Conservation (phyloP, 1,140 invertebrate genomes). For the Druon quercuslanigerum region DNA sequence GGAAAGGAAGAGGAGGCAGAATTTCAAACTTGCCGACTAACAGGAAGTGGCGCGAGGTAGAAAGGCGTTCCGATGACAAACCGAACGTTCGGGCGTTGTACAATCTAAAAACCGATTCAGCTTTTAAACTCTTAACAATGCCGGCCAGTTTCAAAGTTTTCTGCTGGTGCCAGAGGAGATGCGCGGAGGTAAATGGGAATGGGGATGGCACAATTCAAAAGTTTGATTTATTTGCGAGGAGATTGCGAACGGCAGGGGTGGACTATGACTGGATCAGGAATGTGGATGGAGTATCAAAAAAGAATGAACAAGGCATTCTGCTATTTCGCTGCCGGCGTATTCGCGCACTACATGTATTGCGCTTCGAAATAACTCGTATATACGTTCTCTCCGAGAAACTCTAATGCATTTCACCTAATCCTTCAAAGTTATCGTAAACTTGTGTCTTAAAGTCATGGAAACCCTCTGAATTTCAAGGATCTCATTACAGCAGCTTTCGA, state of each 20-base stretch:
- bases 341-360: neutral
- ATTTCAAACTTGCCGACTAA: slow-evolving; percentile 58
- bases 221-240: slow-evolving; percentile 75
- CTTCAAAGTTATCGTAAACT: slow-evolving; percentile 17
- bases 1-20: slow-evolving; percentile 52
- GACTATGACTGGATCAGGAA: slow-evolving; percentile 47
- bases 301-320: slow-evolving; percentile 48
- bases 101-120: slow-evolving; percentile 74
- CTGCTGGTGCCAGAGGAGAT: slow-evolving; percentile 47
- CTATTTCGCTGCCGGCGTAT: slow-evolving; percentile 28
- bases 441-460: slow-evolving; percentile 5
- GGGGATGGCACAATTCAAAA: slow-evolving; percentile 66
- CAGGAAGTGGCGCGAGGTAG: slow-evolving; percentile 27
- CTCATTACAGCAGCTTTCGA: slow-evolving; percentile 4
- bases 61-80: slow-evolving; percentile 64
- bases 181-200: slow-evolving; percentile 39
- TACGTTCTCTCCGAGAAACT: slow-evolving; percentile 10
- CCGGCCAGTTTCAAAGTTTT: slow-evolving; percentile 68
- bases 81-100: slow-evolving; percentile 63
- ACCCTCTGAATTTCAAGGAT: slow-evolving; percentile 10
- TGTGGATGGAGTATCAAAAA: slow-evolving; percentile 38
- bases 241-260: slow-evolving; percentile 66
- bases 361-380: slow-evolving; percentile 28
- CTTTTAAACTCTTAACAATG: slow-evolving; percentile 75
- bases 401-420: slow-evolving; percentile 27